phyloP scores from a whole-genome alignment of 1,140 invertebrate genomes.

The Portunus trituberculatus region DNA sequence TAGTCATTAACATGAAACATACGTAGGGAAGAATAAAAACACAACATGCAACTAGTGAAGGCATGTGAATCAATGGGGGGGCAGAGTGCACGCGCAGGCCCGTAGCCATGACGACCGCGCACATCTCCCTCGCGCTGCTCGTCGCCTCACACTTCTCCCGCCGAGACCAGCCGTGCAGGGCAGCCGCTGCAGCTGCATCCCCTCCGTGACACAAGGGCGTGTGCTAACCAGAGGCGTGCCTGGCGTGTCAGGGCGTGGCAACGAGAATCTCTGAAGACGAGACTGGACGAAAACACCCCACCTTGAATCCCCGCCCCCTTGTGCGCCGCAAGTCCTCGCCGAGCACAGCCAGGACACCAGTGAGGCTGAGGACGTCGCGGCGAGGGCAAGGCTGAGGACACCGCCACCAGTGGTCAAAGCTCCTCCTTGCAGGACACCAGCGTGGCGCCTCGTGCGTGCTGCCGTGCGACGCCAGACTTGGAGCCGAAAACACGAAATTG shows the following conservation, averaged over 20 bases:
- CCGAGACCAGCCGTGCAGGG: neutral
- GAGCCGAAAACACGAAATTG: neutral
- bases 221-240: neutral
- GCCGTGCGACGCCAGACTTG: neutral
- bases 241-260: neutral
- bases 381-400: too few species aligned
- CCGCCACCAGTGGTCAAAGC: neutral
- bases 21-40: neutral
- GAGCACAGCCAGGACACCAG: neutral
- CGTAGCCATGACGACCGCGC: constrained; percentile 17
- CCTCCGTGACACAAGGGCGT: neutral
- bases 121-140: neutral
- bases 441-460: neutral
- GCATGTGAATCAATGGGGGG: constrained; percentile 49
- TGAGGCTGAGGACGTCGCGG: neutral
- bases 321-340: neutral
- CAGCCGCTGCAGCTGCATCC: neutral
- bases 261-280: neutral
- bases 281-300: neutral
- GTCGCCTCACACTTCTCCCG: neutral
- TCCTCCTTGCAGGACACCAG: neutral
- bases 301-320: neutral
- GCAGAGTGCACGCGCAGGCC: constrained; percentile 1
- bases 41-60: constrained; percentile 41
- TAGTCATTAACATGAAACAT: neutral